Conservation (phyloP, 2,113 vertebrate genomes). For the Coracopsis vasa region DNA sequence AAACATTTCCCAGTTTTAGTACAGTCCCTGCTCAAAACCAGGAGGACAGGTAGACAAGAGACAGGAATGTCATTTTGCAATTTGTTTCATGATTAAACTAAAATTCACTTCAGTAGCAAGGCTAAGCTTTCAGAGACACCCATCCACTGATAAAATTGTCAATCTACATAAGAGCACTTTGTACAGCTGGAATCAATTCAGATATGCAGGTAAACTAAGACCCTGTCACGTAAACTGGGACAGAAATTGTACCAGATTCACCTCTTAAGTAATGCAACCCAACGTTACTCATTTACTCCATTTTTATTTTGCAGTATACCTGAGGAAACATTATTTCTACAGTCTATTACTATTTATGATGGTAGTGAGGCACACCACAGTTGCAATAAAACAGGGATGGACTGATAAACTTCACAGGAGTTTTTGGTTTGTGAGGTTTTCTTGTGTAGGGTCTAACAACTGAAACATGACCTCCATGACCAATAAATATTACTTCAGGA, state of each 20-base stretch:
- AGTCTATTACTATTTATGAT: neutral
- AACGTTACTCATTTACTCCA: neutral
- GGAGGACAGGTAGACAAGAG: neutral
- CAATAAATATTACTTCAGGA: neutral
- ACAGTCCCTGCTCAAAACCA: neutral
- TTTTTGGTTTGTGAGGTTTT: neutral
- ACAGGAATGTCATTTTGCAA: neutral
- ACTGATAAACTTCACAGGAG: neutral
- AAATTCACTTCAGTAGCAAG: neutral
- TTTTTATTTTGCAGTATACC: neutral
- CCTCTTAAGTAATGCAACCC: neutral
- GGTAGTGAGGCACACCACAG: neutral
- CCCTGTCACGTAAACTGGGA: neutral
- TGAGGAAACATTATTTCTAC: neutral
- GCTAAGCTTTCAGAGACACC: neutral
- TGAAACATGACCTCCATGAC: fast-evolving
- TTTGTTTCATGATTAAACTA: neutral
- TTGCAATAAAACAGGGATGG: neutral
- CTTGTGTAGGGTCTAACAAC: neutral
- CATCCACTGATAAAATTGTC: neutral
- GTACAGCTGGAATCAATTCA: neutral
- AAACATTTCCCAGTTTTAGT: neutral
- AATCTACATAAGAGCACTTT: neutral
- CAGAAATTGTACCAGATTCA: neutral
- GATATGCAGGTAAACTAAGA: neutral